phyloP scores from a whole-genome alignment of 2,113 vertebrate species.

The Raja brachyura region DNA sequence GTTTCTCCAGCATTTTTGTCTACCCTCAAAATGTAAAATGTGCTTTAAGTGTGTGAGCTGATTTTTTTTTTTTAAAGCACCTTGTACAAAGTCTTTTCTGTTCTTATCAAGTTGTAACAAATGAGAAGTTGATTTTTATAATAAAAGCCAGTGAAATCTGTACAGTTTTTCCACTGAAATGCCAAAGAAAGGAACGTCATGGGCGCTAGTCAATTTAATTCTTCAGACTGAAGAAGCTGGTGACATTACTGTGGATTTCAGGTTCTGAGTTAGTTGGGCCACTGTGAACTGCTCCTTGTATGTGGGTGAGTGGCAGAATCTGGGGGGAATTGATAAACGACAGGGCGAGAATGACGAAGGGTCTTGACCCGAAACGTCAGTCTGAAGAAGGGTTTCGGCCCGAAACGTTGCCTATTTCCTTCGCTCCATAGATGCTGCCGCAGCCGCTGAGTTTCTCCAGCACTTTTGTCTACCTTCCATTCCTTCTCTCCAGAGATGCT shows the following conservation, averaged over 20 bases:
- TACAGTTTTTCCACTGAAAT: neutral
- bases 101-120: conserved; percentile 84
- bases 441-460: no score
- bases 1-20: no score
- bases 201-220: neutral
- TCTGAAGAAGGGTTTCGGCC: no score
- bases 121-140: conserved; percentile 85
- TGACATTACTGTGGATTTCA: neutral
- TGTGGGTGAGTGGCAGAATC: no score
- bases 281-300: no score
- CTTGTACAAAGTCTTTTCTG: conserved; percentile 77
- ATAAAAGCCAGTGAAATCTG: conserved; percentile 67
- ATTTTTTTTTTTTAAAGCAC: conserved; percentile 61
- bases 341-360: no score
- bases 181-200: neutral
- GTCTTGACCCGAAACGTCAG: no score
- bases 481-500: no score
- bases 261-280: neutral
- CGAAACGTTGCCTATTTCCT: no score
- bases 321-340: no score
- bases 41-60: conserved; percentile 74
- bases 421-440: no score
- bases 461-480: no score
- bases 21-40: conserved; percentile 67
- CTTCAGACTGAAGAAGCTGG: neutral